These are phyloP conservation scores for Hestina assimilis DNA, from an alignment of 1,140 invertebrate species.

Conservation along the genomic window DNA sequence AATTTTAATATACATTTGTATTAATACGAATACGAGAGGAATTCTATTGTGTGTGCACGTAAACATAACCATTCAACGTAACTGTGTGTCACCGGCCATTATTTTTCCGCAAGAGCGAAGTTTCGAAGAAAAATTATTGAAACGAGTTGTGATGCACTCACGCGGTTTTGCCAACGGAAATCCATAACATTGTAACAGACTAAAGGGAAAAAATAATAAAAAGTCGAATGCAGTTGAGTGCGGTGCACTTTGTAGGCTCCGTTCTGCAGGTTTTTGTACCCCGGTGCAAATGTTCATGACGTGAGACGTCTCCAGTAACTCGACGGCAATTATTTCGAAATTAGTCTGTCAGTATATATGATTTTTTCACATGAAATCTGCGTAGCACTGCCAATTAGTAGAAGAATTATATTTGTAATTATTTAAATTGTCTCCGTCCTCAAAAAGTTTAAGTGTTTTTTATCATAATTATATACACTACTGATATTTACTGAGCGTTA, in stretches of 20 bases:
- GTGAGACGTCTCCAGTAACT: constrained; percentile 30
- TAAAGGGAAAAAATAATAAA: constrained; percentile 37
- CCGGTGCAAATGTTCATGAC: constrained; percentile 32
- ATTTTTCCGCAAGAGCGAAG: constrained; percentile 20
- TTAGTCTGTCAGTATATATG: constrained; percentile 30
- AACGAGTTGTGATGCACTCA: constrained; percentile 25
- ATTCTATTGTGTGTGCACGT: constrained; percentile 9
- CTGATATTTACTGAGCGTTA: too few relatives aligned
- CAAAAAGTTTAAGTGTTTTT: background rate
- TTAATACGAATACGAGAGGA: background rate
- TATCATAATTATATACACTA: background rate
- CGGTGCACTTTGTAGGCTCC: constrained; percentile 44
- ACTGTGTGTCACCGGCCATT: constrained; percentile 20
- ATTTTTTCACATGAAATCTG: constrained; percentile 13
- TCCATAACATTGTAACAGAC: constrained; percentile 34
- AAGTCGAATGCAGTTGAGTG: constrained; percentile 36
- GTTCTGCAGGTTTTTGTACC: constrained; percentile 33
- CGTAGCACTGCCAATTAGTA: constrained; percentile 1
- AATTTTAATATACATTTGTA: background rate
- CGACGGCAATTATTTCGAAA: constrained; percentile 39
- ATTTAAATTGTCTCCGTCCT: background rate
- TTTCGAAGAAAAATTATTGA: constrained; percentile 28
- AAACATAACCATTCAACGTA: constrained; percentile 11
- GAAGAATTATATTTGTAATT: background rate
- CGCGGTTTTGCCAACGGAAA: constrained; percentile 42